Evolutionary conservation across 2,113 vertebrate genomes (phyloP), one percentile per base, ranked within the genome.

Genomic region (Nothocercus julius): DNA sequence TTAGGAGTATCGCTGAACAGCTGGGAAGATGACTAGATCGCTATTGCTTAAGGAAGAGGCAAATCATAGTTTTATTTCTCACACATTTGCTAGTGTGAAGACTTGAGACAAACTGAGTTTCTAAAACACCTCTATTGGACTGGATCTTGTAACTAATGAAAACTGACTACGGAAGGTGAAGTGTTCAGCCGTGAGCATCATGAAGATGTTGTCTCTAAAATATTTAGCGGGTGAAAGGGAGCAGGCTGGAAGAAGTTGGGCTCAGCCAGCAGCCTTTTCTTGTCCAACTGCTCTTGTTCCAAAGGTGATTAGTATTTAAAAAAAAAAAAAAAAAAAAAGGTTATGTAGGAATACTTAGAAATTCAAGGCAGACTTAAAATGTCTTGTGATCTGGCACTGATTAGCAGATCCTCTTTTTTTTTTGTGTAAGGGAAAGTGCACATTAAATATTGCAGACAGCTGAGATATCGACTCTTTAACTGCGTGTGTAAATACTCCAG

Each of bases 21-120:
- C 47, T 73, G 3, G 36, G 40, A 66, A 86, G 79, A 72, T 61
- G 11, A 53, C n/a, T 21, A 69, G 30, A 72, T 77, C 25, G 2
- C 15, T 32, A 14, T 69, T 89, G 42, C 34, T 40, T 24, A 64
- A 49, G 74, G 81, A 86, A 53, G 49, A 25, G 18, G 16, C 21
- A 38, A 56, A 45, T 61, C 1, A 0, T 0, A 0, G 0, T 30
- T 44, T 16, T 3, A 32, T 69, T 73, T 79, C 30, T 19, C 42
- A 32, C 4, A 3, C 0, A 0, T 25, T 85, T 69, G 24, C 47
- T 69, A 9, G 16, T 63, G 63, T 3, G 9, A 82, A 90, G 69
- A 79, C 40, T n/a, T 62, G 74, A 92, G 66, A 64, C 42, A 72
- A 91, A 27, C 21, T 61, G 75, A 36, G 30, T 38, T 81, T 64